These are phyloP conservation scores for Hippocampus comes DNA, from an alignment of 2,113 vertebrate genomes.

Conservation along the genomic window DNA sequence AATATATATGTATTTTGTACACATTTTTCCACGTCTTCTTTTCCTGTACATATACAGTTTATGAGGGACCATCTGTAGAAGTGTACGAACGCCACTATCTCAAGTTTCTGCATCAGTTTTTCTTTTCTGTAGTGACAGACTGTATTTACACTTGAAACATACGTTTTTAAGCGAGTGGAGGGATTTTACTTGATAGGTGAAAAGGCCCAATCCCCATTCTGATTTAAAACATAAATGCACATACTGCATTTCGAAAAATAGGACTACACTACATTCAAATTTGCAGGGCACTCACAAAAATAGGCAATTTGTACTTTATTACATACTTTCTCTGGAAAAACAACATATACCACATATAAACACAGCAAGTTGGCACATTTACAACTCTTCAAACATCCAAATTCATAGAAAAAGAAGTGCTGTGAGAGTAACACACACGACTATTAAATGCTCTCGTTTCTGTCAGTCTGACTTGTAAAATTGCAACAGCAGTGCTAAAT, in stretches of 20 bases:
- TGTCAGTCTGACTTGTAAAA: slow-evolving; percentile 11
- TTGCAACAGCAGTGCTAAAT: slow-evolving; percentile 29
- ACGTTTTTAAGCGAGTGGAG: background rate
- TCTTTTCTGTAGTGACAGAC: no score
- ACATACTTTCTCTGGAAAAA: slow-evolving; percentile 62
- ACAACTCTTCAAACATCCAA: slow-evolving; percentile 64
- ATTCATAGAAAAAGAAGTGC: slow-evolving; percentile 65
- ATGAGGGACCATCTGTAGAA: no score
- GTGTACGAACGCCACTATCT: no score
- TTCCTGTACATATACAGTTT: no score
- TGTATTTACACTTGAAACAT: no score
- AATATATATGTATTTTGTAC: no score
- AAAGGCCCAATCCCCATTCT: background rate
- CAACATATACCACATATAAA: slow-evolving; percentile 66
- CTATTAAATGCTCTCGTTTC: slow-evolving; percentile 27
- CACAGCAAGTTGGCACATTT: slow-evolving; percentile 71
- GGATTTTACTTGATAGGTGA: background rate
- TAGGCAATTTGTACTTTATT: slow-evolving; percentile 53
- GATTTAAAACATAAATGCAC: background rate
- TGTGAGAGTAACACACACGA: slow-evolving; percentile 47
- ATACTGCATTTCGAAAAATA: background rate
- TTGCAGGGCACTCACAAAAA: background rate
- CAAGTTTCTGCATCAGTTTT: no score
- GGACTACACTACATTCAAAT: background rate
- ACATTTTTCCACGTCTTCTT: no score